Base-by-base conservation (phyloP, 2,888 invertebrate species). In the Aradus depressus region DNA sequence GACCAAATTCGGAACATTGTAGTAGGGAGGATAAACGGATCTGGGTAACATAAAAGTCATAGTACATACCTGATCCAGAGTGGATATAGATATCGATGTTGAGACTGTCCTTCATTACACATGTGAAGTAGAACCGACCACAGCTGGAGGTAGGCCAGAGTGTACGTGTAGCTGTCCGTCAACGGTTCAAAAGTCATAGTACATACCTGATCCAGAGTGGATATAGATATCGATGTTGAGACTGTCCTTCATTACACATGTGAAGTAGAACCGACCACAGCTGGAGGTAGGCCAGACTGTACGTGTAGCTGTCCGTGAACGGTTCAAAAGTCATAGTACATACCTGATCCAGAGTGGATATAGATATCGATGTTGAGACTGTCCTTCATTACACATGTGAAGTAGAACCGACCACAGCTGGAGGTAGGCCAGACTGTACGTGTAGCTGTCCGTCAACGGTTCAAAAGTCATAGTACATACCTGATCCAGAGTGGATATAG, bases 161-260 rank as follows among this genome's bases (percentile, higher is more conserved):
- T 73, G 61, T 75, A 74, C 22, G 70, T 68, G 64, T 76, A 74
- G 25, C 74, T 72, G 63, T 77, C 80, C 1, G 79, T 74, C 60
- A 69, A 70, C 5, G 77, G 71, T 61, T 71, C 70, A 52, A 79
- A 70, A 57, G 68, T n/a, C 19, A 4, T 1, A n/a, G 37, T 14
- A n/a, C 12, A 21, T 68, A 74, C 74, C 74, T 75, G n/a, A 82
- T 64, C 72, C 77, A 77, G 60, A 77, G 75, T 5, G 80, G 77
- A 66, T 86, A 86, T 59, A 83, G 78, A 58, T 79, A 81, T 53
- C 79, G 70, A 51, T 85, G 73, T 66, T 86, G 82, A 3, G 79
- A 75, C 21, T 80, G 73, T 12, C 87, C 80, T 53, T 75, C 72
- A 39, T 72, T 71, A 62, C 81, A 80, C 62, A 81, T 75, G 45